Percentiles rank a stretch among this genome's conserved stretches.
Conservation (phyloP, 2,113 vertebrate genomes). For the Melanerpes formicivorus region DNA sequence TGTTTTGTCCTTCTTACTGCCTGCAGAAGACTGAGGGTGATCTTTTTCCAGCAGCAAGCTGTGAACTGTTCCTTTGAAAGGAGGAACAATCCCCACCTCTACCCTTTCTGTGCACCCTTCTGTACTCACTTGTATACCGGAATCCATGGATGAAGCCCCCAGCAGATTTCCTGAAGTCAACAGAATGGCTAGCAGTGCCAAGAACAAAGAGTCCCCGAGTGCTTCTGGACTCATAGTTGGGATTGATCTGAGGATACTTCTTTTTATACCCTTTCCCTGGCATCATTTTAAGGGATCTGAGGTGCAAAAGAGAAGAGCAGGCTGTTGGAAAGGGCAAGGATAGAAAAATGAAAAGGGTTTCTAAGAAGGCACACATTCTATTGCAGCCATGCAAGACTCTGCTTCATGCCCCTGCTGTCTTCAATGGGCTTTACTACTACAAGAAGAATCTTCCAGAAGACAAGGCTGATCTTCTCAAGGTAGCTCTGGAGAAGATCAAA, state of each 20-base stretch:
- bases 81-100: not conserved
- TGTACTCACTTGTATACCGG: slow-evolving; percentile 91
- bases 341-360: not conserved
- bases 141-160: slow-evolving; percentile 98
- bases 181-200: slow-evolving; percentile 90
- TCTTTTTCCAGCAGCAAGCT: not conserved
- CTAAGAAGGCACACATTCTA: not conserved
- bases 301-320: not conserved
- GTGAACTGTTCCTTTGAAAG: not conserved
- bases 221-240: slow-evolving; percentile 87
- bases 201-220: slow-evolving; percentile 89
- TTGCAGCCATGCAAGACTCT: not conserved
- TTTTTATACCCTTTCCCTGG: slow-evolving; percentile 80
- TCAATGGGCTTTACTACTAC: not conserved
- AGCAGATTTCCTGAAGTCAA: slow-evolving; percentile 92
- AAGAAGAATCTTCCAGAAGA: not conserved
- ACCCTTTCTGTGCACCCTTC: not conserved
- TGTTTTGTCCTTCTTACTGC: not conserved
- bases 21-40: not conserved
- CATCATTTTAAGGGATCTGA: slow-evolving; percentile 82
- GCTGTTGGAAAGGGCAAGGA: not conserved
- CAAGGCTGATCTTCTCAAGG: not conserved
- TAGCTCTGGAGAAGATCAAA: not conserved
- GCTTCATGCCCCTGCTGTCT: not conserved
- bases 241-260: slow-evolving; percentile 87